A percentile compares a stretch with the other conserved stretches of the same genome.
These are phyloP conservation scores for Nothocercus julius DNA, from an alignment of 2,113 vertebrate species.

Conservation along the genomic window DNA sequence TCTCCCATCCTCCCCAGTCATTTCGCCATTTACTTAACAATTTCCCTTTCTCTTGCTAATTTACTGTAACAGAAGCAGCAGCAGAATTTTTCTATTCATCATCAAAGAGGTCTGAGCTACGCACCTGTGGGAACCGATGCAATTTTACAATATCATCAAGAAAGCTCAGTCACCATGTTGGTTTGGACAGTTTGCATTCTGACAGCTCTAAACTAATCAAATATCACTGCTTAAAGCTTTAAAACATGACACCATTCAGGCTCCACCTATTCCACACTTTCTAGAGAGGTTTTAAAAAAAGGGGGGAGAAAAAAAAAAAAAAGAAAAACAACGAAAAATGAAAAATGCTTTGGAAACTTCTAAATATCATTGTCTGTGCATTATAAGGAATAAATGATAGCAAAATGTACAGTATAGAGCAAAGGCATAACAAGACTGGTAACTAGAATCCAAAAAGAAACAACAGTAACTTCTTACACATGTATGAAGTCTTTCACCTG, in stretches of 20 bases:
- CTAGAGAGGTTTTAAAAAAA: background rate
- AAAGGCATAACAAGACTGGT: constrained; percentile 7
- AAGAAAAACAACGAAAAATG: background rate
- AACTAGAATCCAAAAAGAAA: background rate
- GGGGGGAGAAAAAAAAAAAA: background rate
- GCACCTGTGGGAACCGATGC: constrained; percentile 9
- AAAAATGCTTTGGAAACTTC: background rate
- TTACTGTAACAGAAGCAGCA: constrained; percentile 3
- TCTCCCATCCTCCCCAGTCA: background rate
- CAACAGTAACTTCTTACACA: background rate
- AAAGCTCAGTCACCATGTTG: background rate
- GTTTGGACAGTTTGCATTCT: background rate
- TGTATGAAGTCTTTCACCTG: background rate
- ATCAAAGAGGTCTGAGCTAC: background rate
- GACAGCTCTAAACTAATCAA: background rate
- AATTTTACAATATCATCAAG: constrained; percentile 24
- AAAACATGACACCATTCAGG: background rate
- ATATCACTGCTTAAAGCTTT: background rate
- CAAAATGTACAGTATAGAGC: background rate
- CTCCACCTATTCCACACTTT: background rate
- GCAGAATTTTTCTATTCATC: background rate
- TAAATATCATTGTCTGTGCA: background rate
- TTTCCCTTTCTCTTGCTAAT: background rate
- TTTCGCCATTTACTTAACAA: background rate
- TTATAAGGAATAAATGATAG: constrained; percentile 6